Base-by-base conservation (phyloP, 2,113 vertebrate genomes). In the Chaenocephalus aceratus region DNA sequence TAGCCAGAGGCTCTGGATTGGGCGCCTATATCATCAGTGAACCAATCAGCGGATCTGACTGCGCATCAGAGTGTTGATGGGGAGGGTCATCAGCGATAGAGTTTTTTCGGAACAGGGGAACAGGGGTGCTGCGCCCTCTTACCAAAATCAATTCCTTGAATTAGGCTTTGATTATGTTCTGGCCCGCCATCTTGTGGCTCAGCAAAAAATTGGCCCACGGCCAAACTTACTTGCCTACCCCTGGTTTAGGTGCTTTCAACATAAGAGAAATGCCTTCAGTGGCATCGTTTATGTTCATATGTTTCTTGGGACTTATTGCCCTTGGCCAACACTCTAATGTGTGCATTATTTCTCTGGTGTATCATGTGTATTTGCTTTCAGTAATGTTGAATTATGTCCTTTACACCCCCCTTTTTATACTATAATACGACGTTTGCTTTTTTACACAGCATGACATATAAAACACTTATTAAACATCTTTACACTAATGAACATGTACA, bases 401-500 rank as follows among this genome's bases (percentile, higher is more conserved):
- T 68, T 34, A 62, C 4, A 72, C 14, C 15, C 30, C 14, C 18
- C 14, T 71, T 16, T 41, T 62, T 3, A 10, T 23, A 26, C 23
- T 48, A 65, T 61, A 21, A 52, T 44, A 66, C 52, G 30, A 67
- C 16, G 21, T 54, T 66, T 23, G 4, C 44, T 51, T 62, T 60
- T 41, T 41, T 65, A 2, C 56, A 75, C 34, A 54, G 11, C 57
- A 3, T 71, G 59, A 84, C 76, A 82, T 61, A 72, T 69, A 34
- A n/a, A 52, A 41, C n/a, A 67, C 75, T 82, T 86, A 73, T 75
- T 86, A 68, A 76, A 80, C 51, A 58, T 70, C 14, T 5, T 68
- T 72, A 69, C 53, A 87, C 36, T 66, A 80, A 85, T 83, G 61
- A 77, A 75, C 51, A 58, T 73, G 53, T 68, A 61, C 67, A 63